Evolutionary conservation across 1,140 invertebrate genomes (phyloP).

Genomic region (Drosophila nikananu): DNA sequence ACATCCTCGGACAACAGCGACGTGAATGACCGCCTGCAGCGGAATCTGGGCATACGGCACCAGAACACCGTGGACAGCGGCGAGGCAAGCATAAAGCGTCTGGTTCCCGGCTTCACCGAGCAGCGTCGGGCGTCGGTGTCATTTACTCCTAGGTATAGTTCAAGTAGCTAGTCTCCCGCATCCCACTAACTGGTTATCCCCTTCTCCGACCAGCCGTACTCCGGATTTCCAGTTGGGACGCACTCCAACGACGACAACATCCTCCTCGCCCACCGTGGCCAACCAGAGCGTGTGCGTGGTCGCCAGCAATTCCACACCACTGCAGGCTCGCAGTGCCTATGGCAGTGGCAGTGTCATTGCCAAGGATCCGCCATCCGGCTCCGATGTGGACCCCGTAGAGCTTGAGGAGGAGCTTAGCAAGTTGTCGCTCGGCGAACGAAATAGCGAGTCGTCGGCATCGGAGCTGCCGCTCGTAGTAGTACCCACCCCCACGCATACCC

Average conservation of each 20-base stretch:
- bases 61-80: conserved; percentile 88
- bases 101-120: conserved; percentile 69
- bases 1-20: conserved; percentile 91
- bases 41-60: conserved; percentile 87
- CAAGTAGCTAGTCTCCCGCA: background rate
- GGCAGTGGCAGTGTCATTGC: conserved; percentile 27
- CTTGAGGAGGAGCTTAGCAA: conserved; percentile 61
- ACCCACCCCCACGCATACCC: conserved; percentile 42
- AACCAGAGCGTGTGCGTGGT: conserved; percentile 10
- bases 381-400: conserved; percentile 39
- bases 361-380: conserved; percentile 55
- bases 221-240: conserved; percentile 43
- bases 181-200: background rate
- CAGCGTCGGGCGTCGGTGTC: conserved; percentile 85
- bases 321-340: conserved; percentile 27
- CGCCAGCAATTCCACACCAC: conserved; percentile 23
- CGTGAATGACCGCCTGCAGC: conserved; percentile 87
- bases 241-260: conserved; percentile 24
- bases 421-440: conserved; percentile 48
- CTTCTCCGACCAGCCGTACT: conserved; percentile 15
- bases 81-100: conserved; percentile 62
- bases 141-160: conserved; percentile 67
- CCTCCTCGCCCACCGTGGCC: conserved; percentile 30
- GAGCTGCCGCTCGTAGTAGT: conserved; percentile 44
- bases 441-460: conserved; percentile 47